Base-by-base conservation (phyloP, 1,140 invertebrate genomes). In the Sitophilus oryzae region DNA sequence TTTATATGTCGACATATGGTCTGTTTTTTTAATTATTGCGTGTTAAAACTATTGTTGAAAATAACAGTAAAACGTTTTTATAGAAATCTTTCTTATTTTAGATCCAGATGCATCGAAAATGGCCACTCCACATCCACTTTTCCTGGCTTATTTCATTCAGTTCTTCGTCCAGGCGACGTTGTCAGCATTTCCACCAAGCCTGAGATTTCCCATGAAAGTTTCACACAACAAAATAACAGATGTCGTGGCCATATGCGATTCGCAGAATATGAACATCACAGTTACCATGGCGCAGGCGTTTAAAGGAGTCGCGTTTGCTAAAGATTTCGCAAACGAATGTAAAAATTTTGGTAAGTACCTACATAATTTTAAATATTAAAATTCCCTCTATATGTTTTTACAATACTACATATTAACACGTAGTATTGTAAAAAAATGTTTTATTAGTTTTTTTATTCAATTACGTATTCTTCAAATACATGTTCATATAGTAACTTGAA, bases 251-350 rank as follows among this genome's bases (percentile, higher is more conserved):
- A 60, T 52, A 6, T 72, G 71, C 48, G 66, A 70, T 52, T 55
- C 62, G 4, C 52, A 60, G 25, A 63, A 56, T 42, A 52, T 72
- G 19, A 71, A 71, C 41, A 55, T 68, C 8, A 69, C 66, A 2
- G 14, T 72, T 8, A 46, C 52, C 11, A 75, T 84, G 72, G 75
- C 77, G 47, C 74, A 79, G 8, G 76, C 80, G 0, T 87, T 86
- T 69, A 81, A 81, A 54, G 85, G 85, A 2, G 61, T 83, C 1
- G 70, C 85, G 3, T 86, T 85, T 59, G 80, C 83, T 23, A 83
- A 82, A 66, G 83, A 84, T 48, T 86, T 84, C 69, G 78, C 82
- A 0, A 75, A 80, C 44, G 82, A 83, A 62, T 87, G 85, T 61
- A 73, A 77, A 8, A 67, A 74, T 1, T 71, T 74, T 68, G 81